phyloP scores from a whole-genome alignment of 2,797 vertebrate genomes.

The Cichlasoma orientale region DNA sequence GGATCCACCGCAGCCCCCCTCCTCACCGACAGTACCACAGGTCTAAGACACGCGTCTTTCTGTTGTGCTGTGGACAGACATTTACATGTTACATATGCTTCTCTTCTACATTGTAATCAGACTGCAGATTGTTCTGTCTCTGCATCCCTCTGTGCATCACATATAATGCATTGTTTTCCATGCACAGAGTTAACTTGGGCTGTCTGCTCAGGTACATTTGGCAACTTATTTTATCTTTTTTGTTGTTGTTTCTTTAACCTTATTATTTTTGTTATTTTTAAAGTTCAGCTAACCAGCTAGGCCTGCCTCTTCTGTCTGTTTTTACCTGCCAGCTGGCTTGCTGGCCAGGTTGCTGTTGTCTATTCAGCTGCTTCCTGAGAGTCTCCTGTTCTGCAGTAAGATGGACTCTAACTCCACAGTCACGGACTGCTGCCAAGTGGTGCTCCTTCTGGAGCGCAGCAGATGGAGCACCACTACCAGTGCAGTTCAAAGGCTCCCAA shows the following conservation, averaged over 20 bases:
- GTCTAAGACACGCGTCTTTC: slow-evolving; percentile 63
- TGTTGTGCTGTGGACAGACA: neutral
- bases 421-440: neutral
- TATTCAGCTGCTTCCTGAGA: too few species aligned
- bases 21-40: slow-evolving; percentile 86
- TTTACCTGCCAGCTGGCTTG: too few species aligned
- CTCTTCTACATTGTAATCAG: too few species aligned
- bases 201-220: too few species aligned
- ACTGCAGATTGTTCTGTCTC: neutral
- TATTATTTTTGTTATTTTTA: too few species aligned
- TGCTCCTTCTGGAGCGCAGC: neutral
- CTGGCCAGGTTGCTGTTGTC: too few species aligned
- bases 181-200: neutral
- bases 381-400: neutral
- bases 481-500: neutral
- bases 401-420: neutral
- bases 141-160: neutral
- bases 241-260: too few species aligned
- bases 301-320: too few species aligned
- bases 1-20: slow-evolving; percentile 87
- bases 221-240: too few species aligned
- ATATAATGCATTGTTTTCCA: neutral
- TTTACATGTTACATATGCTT: neutral
- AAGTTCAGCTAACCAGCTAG: too few species aligned
- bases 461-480: neutral